Base-by-base conservation (phyloP, 2,888 invertebrate species). In the Cheilosia pagana region DNA sequence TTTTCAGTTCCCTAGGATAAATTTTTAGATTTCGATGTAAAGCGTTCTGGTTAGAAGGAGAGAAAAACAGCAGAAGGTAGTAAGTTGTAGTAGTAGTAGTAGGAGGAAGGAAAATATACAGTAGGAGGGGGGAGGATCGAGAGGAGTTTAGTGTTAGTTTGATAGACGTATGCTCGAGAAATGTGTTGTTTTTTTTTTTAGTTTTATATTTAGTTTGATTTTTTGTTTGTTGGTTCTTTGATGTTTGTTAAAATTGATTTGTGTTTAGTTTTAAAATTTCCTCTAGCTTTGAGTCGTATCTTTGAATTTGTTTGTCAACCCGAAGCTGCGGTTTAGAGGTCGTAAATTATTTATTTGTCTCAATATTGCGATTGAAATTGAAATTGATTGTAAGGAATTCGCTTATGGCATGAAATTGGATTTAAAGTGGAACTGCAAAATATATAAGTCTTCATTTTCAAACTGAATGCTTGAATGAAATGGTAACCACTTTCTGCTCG, bases 1-100 rank as follows among this genome's bases (percentile, higher is more conserved):
- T 45, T 71, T 78, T 63, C 72, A 70, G 78, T 79, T 83, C 53
- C 65, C 43, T 85, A 85, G 83, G 48, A 85, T 79, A 85, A 83
- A 71, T 85, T 79, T 78, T 68, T 85, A 74, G 70, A 71, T 75
- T 74, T 85, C 57, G 57, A 72, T 65, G 70, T 65, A 31, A 43
- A 57, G 50, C n/a, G 28, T 78, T 39, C 67, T 78, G 43, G 28
- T 50, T n/a, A 62, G 19, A 41, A 57, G 2, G 12, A 48, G 50
- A 59, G 14, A 60, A 62, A n/a, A 48, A 45, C 10, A 12, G 10
- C 25, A 45, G 10, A 55, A 50, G 23, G 55, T 41, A 68, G 74
- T 16, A 52, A 57, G 25, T 68, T 50, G 62, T 45, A n/a, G 50
- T 43, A 63, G 52, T 59, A 59, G 82, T 78, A 63, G 75, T 21